Conservation (phyloP, 2,113 vertebrate species). For the Mormoops blainvillei region DNA sequence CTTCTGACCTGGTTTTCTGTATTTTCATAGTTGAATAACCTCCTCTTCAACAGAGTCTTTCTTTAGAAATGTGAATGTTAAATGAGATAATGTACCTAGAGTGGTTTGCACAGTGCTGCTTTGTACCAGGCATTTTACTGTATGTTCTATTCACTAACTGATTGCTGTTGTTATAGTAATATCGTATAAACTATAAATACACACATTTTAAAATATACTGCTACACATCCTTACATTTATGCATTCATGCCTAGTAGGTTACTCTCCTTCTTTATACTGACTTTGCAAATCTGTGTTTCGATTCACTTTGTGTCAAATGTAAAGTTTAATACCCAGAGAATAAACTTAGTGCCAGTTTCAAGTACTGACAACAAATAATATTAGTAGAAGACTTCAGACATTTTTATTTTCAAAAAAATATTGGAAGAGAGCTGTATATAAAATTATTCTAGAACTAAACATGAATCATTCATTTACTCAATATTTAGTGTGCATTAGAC, state of each 20-base stretch:
- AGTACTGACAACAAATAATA: not conserved
- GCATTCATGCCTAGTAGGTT: not conserved
- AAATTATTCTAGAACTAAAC: not conserved
- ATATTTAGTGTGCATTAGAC: not conserved
- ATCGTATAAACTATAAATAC: not conserved
- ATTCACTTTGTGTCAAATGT: not conserved
- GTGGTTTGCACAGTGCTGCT: not conserved
- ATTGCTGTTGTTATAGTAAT: not conserved
- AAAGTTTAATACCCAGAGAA: not conserved
- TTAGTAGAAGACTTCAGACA: not conserved
- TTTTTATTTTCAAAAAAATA: constrained; percentile 5
- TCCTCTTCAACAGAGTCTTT: not conserved
- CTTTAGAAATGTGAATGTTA: not conserved
- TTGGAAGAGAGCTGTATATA: not conserved
- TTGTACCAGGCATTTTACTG: not conserved
- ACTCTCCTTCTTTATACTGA: not conserved
- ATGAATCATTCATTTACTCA: not conserved
- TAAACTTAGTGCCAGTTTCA: not conserved
- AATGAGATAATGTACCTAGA: not conserved
- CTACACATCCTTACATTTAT: not conserved
- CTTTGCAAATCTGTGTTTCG: not conserved
- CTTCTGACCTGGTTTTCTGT: not conserved
- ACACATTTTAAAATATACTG: not conserved
- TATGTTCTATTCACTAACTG: not conserved
- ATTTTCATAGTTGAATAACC: not conserved